Percentiles rank a stretch among this genome's conserved stretches.
Conservation (phyloP, 2,113 vertebrate genomes). For the Ophiodon elongatus region DNA sequence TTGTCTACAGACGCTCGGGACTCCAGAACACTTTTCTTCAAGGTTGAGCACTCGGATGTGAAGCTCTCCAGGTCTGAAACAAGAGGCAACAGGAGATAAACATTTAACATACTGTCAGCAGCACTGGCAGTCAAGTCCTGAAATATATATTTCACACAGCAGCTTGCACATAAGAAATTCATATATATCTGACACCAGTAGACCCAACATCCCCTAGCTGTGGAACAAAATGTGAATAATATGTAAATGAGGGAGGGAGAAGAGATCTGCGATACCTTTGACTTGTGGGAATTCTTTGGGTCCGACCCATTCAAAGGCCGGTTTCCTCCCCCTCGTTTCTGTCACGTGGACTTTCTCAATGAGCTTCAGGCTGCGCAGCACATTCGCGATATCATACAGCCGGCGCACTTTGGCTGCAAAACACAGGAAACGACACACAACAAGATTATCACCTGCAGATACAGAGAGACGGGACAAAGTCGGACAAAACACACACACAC, state of each 20-base stretch:
- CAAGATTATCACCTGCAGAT: background rate
- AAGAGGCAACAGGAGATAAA: background rate
- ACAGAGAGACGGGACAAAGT: background rate
- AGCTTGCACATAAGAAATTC: background rate
- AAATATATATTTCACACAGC: background rate
- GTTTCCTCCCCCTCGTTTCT: constrained; percentile 92
- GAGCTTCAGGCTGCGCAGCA: constrained; percentile 94
- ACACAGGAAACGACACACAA: constrained; percentile 6
- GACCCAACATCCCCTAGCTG: background rate
- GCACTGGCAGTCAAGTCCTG: background rate
- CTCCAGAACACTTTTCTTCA: constrained; percentile 68
- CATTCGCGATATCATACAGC: constrained; percentile 97
- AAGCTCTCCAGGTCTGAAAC: constrained; percentile 65
- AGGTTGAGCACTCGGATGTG: constrained; percentile 4
- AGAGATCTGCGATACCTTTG: constrained; percentile 75
- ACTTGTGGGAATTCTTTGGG: constrained; percentile 85
- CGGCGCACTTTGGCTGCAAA: constrained; percentile 94
- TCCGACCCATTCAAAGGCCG: constrained; percentile 97
- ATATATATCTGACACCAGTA: background rate
- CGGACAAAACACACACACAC: no score
- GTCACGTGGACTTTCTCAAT: constrained; percentile 96
- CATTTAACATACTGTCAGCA: background rate
- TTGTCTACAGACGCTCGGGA: constrained; percentile 85
- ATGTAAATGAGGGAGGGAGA: background rate
- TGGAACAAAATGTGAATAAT: background rate